Conservation (phyloP, 2,888 invertebrate genomes). For the Belgica antarctica region DNA sequence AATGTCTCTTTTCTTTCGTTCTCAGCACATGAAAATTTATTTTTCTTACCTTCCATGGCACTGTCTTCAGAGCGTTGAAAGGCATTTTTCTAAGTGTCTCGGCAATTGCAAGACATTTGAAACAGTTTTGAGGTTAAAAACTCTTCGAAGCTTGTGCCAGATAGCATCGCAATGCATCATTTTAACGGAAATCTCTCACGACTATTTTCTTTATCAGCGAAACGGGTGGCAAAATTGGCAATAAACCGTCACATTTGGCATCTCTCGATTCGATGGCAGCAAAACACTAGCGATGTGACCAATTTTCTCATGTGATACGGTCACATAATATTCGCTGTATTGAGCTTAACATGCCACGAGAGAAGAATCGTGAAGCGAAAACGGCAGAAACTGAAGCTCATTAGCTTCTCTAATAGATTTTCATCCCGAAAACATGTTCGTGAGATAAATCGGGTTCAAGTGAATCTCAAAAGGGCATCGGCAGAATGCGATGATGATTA, state of each 20-base stretch:
- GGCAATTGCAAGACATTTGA: too few relatives aligned
- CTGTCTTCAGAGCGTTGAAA: too few relatives aligned
- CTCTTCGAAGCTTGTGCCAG: too few relatives aligned
- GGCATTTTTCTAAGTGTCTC: too few relatives aligned
- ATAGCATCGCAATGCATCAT: too few relatives aligned
- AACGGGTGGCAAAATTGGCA: conserved; percentile 21
- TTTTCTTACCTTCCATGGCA: background rate
- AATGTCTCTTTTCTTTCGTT: conserved; percentile 1
- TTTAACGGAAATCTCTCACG: conserved; percentile 14
- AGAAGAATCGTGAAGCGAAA: conserved; percentile 33
- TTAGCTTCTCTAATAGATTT: conserved; percentile 8
- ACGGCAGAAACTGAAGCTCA: conserved; percentile 28
- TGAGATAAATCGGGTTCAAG: background rate
- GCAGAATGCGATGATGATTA: conserved; percentile 7
- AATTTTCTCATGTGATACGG: conserved; percentile 35
- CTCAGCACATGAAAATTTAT: background rate
- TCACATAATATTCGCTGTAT: conserved; percentile 30
- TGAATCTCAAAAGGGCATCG: background rate
- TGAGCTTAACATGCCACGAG: background rate
- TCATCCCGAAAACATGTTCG: conserved; percentile 15
- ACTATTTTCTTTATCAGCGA: background rate
- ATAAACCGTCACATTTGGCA: conserved; percentile 7
- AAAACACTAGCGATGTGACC: conserved; percentile 16
- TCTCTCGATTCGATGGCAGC: background rate
- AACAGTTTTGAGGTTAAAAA: too few relatives aligned